Base-by-base conservation (phyloP, 2,888 invertebrate species). In the Noctua janthina region DNA sequence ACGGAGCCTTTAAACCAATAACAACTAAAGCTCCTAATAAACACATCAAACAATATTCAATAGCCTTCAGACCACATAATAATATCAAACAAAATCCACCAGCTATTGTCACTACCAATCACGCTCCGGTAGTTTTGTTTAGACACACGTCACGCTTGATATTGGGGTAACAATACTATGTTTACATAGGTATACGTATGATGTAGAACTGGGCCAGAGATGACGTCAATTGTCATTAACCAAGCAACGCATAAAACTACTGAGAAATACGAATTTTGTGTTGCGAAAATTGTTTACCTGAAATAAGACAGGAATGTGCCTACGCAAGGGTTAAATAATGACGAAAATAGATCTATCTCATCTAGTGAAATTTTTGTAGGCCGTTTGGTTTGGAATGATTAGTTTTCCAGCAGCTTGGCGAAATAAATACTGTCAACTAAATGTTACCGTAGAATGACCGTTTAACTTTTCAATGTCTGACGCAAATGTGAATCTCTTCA, bases 211-310 rank as follows among this genome's bases (percentile, higher is more conserved):
- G 80, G 88, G 90, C 72, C 84, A 84, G 69, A n/a, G 13, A 81
- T 90, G 90, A 90, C 90, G 90, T 90, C 90, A 90, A 88, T 89
- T 13, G 74, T 80, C 80, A 83, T 90, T 83, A 87, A 78, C 74
- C 64, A 70, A 74, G 72, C 64, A 77, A 64, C 29, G n/a, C 72
- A 69, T 74, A 81, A 79, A 86, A 82, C 72, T 73, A 84, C 74
- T 73, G 73, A 78, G 74, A 73, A 81, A 77, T n/a, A 62, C 35
- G 56, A 76, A 72, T 81, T 83, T 56, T 64, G 69, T 74, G 75
- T 78, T 76, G 64, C 77, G 51, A 80, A 83, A 78, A 66, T n/a
- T 29, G 46, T 73, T 68, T 46, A 74, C 66, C 46, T 64, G 23
- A 54, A 62, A 39, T 74, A 39, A 51, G 39, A 49, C 23, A 68